Percentiles rank a stretch among this genome's conserved stretches.
These are phyloP conservation scores for Drosophila sturtevanti DNA, from an alignment of 1,140 invertebrate genomes.

Conservation along the genomic window DNA sequence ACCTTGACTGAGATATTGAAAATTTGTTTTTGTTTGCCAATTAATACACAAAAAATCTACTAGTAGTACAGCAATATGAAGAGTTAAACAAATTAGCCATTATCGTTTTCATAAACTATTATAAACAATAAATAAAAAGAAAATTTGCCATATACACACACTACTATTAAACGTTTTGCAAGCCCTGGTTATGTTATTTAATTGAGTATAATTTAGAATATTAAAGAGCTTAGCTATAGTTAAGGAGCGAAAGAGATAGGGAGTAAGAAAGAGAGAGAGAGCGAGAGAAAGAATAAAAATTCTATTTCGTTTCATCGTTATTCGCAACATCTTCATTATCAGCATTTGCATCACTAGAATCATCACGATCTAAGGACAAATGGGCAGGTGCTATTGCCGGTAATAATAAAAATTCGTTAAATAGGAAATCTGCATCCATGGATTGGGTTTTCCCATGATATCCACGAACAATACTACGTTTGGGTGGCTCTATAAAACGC, in stretches of 20 bases:
- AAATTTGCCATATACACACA: too few relatives aligned
- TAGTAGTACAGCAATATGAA: not conserved
- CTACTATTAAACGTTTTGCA: not conserved
- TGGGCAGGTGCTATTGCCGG: constrained; percentile 48
- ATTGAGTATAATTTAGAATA: not conserved
- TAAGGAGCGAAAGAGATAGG: not conserved
- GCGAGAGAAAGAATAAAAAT: too few relatives aligned
- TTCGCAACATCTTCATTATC: not conserved
- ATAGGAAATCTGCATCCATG: constrained; percentile 79
- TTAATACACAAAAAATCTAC: not conserved
- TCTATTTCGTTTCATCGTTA: constrained; percentile 3
- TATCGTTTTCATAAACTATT: not conserved
- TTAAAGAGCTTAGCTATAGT: not conserved
- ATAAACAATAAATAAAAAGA: too few relatives aligned
- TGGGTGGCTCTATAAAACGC: constrained; percentile 83
- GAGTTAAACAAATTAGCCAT: not conserved
- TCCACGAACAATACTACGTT: constrained; percentile 83
- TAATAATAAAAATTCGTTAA: constrained; percentile 72
- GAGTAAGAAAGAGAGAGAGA: not conserved
- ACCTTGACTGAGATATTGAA: too few relatives aligned
- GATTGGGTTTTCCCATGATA: constrained; percentile 83
- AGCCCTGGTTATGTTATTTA: not conserved
- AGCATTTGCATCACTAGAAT: not conserved
- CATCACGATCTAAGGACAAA: constrained; percentile 38
- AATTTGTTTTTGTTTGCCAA: too few relatives aligned